A percentile compares a stretch with the other conserved stretches of the same genome.
These are phyloP conservation scores for Drosophila atripex DNA, from an alignment of 2,888 invertebrate species.

Conservation along the genomic window DNA sequence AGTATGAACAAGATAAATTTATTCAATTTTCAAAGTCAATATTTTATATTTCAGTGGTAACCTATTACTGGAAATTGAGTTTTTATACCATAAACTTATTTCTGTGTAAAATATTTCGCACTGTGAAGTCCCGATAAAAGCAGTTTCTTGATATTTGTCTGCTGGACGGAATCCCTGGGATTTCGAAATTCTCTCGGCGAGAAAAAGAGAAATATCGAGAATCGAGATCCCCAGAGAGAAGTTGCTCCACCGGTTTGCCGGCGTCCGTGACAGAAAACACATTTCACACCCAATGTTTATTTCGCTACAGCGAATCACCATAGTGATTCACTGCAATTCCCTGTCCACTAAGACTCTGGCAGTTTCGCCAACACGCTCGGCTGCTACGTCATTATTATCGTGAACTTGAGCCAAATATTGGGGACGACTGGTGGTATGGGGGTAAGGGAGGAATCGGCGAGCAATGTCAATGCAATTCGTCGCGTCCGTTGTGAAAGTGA, in stretches of 20 bases:
- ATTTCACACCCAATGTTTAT: constrained; percentile 4
- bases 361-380: constrained; percentile 44
- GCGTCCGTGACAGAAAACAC: constrained; percentile 45
- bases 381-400: constrained; percentile 45
- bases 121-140: constrained; percentile 1
- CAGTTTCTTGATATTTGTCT: not conserved
- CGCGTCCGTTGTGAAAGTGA: constrained; percentile 44
- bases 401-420: constrained; percentile 24
- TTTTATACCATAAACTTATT: not conserved
- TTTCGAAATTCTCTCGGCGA: not conserved
- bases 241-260: constrained; percentile 27
- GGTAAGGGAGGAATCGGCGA: not conserved
- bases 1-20: too few species aligned
- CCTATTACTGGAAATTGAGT: not conserved
- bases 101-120: constrained; percentile 12
- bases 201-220: not conserved
- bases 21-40: too few species aligned
- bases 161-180: not conserved
- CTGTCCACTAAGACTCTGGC: constrained; percentile 1
- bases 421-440: not conserved
- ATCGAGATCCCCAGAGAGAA: constrained; percentile 16
- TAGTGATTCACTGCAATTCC: constrained; percentile 39
- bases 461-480: constrained; percentile 40
- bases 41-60: too few species aligned
- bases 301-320: not conserved